A percentile compares a stretch with the other conserved stretches of the same genome.
These are phyloP conservation scores for Podocnemis expansa DNA, from an alignment of 2,113 vertebrate species.

Conservation along the genomic window DNA sequence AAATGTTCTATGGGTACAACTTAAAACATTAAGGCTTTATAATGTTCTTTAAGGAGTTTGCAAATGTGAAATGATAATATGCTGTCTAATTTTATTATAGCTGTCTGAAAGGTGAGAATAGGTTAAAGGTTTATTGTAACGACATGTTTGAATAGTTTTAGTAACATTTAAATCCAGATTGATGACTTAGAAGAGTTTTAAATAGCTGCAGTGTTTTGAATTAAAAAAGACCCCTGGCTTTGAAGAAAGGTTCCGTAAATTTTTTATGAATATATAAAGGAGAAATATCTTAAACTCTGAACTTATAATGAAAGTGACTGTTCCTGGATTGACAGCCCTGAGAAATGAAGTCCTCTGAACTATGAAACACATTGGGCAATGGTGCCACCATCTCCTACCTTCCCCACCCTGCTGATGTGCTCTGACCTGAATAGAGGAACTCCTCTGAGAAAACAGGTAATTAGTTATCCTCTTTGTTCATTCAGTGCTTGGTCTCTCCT, in stretches of 20 bases:
- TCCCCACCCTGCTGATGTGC: not conserved
- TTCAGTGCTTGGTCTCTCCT: not conserved
- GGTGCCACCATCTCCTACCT: not conserved
- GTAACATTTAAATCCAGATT: not conserved
- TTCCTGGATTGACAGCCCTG: not conserved
- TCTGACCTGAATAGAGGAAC: not conserved
- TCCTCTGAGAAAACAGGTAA: not conserved
- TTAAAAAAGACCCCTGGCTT: not conserved
- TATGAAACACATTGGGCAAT: not conserved
- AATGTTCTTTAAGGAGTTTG: not conserved
- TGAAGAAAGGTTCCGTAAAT: not conserved
- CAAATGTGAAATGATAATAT: not conserved
- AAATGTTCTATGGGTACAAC: not conserved
- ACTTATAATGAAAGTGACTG: not conserved
- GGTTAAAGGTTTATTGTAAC: conserved; percentile 32
- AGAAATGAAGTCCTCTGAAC: not conserved
- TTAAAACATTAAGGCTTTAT: not conserved
- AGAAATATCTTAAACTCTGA: not conserved
- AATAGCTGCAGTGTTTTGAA: not conserved
- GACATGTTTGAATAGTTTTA: not conserved
- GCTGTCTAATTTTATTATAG: not conserved
- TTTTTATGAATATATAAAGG: not conserved
- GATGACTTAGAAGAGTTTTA: not conserved
- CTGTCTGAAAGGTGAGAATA: not conserved
- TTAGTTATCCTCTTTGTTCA: not conserved